Evolutionary conservation across 2,113 vertebrate genomes (phyloP).

Genomic region (Pampusana beccarii): DNA sequence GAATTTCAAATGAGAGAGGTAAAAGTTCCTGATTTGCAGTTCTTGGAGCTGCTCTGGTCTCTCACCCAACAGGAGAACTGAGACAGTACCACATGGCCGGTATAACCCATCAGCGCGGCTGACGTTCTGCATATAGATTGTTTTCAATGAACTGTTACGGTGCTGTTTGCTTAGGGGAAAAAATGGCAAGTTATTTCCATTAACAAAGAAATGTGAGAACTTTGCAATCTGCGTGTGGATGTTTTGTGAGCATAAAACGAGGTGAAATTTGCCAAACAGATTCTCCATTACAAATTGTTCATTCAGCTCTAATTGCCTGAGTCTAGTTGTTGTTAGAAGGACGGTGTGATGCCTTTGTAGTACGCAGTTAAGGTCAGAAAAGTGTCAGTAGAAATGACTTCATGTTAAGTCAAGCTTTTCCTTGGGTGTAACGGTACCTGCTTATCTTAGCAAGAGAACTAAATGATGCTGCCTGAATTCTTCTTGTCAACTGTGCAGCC

Average conservation of each 20-base stretch:
- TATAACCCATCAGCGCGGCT: not conserved
- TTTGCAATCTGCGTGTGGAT: not conserved
- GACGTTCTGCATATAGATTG: not conserved
- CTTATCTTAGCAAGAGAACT: not conserved
- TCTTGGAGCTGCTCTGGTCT: fast-evolving
- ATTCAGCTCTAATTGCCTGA: conserved; percentile 39
- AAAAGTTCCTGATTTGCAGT: not conserved
- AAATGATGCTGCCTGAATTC: not conserved
- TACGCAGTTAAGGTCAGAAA: not conserved
- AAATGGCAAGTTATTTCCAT: not conserved
- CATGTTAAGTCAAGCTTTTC: not conserved
- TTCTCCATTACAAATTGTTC: conserved; percentile 38
- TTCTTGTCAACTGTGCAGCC: not conserved
- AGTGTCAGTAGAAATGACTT: not conserved
- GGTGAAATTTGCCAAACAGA: not conserved
- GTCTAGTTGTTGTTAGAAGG: not conserved
- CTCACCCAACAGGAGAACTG: not conserved
- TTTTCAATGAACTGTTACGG: not conserved
- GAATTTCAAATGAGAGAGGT: not conserved
- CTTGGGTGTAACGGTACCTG: not conserved
- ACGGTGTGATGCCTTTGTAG: not conserved
- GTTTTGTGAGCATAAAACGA: not conserved
- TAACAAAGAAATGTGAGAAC: not conserved
- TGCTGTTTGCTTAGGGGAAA: not conserved
- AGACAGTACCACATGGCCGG: not conserved